Evolutionary conservation across 35 echinoderm and acorn worm species (phyloP), one percentile per base, ranked within the genome.

Genomic region (Anneissia japonica): DNA sequence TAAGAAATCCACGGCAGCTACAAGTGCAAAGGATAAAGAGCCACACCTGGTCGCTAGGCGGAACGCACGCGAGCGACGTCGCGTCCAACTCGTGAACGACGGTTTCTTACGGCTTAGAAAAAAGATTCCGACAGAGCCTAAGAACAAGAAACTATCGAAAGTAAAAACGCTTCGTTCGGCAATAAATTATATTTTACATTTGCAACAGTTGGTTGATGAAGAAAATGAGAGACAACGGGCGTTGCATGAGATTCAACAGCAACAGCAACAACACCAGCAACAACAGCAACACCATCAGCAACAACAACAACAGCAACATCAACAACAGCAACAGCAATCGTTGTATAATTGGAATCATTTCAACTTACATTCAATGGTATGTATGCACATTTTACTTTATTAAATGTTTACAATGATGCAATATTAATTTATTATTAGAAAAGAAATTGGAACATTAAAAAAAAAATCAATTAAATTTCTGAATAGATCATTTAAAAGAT

Each of bases 81-180:
- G 96, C 13, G 96, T 99, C 0, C 92, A 94, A 56, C 89, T 99
- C 14, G 96, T 99, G 23, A 99, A 99, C 56, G 96, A 99, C 16
- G 96, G 96, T 28, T 99, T 99, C 83, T 85, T 93, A 37, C 82
- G 96, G 32, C 87, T 99, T 1, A 51, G 96, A 19, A 45, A 92
- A 73, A 93, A 99, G 73, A 93, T 99, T 30, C 96, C 96, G 11
- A 99, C 96, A 10, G 96, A 99, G 32, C 96, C 96, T 5, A 64
- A 92, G 32, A 99, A 99, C 45, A 99, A 99, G 87, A 99, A 99
- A 88, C 83, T 99, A 0, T 99, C 96, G 0, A 99, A 99, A 82
- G 92, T 99, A 1, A 99, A 99, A 76, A 99, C 96, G 30, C 92
- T 99, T 12, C 89, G 92, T 36, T 94, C 92, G 34, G 96, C 96